A percentile compares a stretch with the other conserved stretches of the same genome.
Evolutionary conservation across 2,113 vertebrate genomes (phyloP).

Genomic region (Raphicerus campestris): DNA sequence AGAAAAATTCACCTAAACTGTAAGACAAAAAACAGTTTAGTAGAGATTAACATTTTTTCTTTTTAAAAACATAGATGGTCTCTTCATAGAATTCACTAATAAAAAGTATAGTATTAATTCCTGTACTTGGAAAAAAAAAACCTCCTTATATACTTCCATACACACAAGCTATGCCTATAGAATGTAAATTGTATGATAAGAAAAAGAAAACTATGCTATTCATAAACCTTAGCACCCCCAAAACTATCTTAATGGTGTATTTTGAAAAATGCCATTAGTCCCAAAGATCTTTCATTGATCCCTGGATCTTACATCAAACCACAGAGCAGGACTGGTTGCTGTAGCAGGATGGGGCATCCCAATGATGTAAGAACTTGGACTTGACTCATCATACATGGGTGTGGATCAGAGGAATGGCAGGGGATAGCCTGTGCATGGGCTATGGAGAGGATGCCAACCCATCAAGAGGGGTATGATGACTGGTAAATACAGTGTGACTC

Average conservation of each 20-base stretch:
- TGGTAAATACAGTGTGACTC: background rate
- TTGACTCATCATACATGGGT: background rate
- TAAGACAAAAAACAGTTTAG: background rate
- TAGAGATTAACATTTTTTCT: background rate
- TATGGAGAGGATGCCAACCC: background rate
- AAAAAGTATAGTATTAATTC: background rate
- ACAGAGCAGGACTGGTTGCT: background rate
- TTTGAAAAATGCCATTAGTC: background rate
- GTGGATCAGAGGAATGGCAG: background rate
- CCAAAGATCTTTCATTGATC: background rate
- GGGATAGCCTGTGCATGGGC: background rate
- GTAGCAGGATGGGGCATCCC: background rate
- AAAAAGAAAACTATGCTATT: background rate
- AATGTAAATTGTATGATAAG: background rate
- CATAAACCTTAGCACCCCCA: background rate
- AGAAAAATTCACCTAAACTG: background rate
- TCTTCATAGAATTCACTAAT: background rate
- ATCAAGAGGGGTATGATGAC: background rate
- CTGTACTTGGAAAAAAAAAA: background rate
- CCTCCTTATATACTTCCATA: background rate
- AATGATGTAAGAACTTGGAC: background rate
- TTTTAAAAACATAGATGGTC: background rate
- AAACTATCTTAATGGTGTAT: background rate
- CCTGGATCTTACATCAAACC: background rate
- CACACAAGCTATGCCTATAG: background rate